A percentile compares a stretch with the other conserved stretches of the same genome.
These are phyloP conservation scores for Berghia stephanieae DNA, from an alignment of 1,140 invertebrate species.

Conservation along the genomic window DNA sequence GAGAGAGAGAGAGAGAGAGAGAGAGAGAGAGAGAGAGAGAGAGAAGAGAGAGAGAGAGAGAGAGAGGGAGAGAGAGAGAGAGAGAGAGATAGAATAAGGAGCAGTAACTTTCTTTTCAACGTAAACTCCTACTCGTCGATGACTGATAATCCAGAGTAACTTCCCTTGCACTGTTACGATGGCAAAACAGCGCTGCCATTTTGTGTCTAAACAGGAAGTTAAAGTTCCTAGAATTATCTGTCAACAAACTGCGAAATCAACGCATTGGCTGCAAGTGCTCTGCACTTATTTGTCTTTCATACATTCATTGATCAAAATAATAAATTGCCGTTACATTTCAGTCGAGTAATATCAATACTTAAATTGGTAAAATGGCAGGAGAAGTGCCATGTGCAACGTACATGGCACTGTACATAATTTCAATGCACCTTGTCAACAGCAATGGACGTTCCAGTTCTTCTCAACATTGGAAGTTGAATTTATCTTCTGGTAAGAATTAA, in stretches of 20 bases:
- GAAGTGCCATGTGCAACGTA: conserved; percentile 61
- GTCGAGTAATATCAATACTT: not conserved
- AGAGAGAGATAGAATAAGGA: not conserved
- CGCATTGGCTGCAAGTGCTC: not conserved
- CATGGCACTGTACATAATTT: conserved; percentile 68
- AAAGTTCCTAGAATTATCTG: not conserved
- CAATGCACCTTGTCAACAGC: conserved; percentile 76
- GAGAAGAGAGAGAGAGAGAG: not conserved
- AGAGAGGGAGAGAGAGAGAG: not conserved
- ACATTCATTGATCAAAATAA: not conserved
- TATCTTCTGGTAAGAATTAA: conserved; percentile 31
- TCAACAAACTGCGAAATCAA: not conserved
- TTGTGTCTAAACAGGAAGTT: not conserved
- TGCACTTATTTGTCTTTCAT: not conserved
- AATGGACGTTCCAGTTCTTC: conserved; percentile 75
- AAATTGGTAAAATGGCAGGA: conserved; percentile 39
- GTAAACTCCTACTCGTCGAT: not conserved
- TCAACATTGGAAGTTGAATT: conserved; percentile 76
- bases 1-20: not conserved
- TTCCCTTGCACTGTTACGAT: not conserved
- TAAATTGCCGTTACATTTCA: not conserved
- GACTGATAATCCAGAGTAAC: not conserved
- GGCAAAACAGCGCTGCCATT: not conserved
- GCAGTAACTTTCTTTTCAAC: not conserved
- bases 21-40: not conserved